Base-by-base conservation (phyloP, 35 echinoderm and acorn worm genomes). In the Ophiothrix spiculata region DNA sequence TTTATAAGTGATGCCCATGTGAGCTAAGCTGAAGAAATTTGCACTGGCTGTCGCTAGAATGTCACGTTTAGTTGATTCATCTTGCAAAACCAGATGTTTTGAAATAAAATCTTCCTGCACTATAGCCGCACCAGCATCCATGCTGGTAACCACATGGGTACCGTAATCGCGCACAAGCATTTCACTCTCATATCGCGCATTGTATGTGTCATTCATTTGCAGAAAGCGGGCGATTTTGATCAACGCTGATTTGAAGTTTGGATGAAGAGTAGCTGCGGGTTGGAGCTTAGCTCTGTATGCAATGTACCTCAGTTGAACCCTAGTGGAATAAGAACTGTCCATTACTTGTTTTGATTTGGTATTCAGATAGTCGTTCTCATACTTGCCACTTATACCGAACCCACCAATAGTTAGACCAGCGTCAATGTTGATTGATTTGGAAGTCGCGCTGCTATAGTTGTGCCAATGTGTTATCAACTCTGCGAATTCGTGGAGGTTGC, bases 381-480 rank as follows among this genome's bases (percentile, higher is more conserved):
- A 86, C 37, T 31, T 75, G 21, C 84, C 84, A 21, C 84, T 86
- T 40, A 86, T 86, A 0, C 78, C 78, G 23, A 80, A 23, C 33
- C 36, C 33, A 31, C 36, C 37, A 40, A 76, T n/a, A 31, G 17
- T n/a, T n/a, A n/a, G n/a, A n/a, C n/a, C n/a, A 0, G 64, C 64
- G 73, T 77, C 15, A 23, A 73, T 73, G 69, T 86, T 86, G 36
- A 86, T 76, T 33, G 54, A 74, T 11, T 69, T 35, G 0, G 60
- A 75, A 0, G 69, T 33, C 28, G 69, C 76, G 12, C 54, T 74
- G 1, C 63, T 86, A 38, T 86, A 86, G 38, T 86, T 86, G 0
- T 12, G 41, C 84, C 84, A 86, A 29, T 86, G 84, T 35, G 37
- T 40, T 14, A 76, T 75, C 36, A 86, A 39, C 36, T 86, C 84